Percentiles rank a stretch among this genome's conserved stretches.
These are phyloP conservation scores for Luehdorfia chinensis DNA, from an alignment of 1,140 invertebrate genomes.

Conservation along the genomic window DNA sequence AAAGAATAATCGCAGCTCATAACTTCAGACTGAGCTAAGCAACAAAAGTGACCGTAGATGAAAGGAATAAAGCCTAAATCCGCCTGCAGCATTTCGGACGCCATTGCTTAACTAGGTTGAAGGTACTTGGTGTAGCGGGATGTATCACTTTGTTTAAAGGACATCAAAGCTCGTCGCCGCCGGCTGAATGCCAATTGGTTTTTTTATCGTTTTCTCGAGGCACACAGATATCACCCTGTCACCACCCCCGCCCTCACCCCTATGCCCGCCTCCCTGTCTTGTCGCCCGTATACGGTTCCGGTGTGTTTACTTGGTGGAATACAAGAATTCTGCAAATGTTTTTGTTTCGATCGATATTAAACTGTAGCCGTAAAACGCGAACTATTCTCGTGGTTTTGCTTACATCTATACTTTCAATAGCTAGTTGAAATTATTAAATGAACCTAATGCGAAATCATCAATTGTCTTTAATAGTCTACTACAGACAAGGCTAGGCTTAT, in stretches of 20 bases:
- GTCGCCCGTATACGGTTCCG: not conserved
- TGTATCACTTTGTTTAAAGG: conserved; percentile 26
- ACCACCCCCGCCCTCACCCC: not conserved
- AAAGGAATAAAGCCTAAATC: not conserved
- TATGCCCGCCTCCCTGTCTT: not conserved
- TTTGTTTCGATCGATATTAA: not conserved
- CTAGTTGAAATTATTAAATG: no score
- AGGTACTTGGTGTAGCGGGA: conserved; percentile 16
- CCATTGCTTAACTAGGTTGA: conserved; percentile 13
- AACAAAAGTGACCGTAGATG: not conserved
- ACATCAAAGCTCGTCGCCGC: conserved; percentile 28
- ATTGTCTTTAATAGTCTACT: no score
- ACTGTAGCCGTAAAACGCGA: no score
- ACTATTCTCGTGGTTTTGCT: no score
- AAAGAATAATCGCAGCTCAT: conserved; percentile 5
- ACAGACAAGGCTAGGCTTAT: no score
- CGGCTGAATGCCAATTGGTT: conserved; percentile 30
- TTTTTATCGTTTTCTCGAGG: conserved; percentile 23
- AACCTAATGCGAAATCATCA: no score
- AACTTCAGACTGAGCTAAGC: no score
- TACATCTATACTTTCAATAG: no score
- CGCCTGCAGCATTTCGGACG: not conserved
- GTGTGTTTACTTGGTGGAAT: not conserved
- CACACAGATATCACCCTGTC: conserved; percentile 8
- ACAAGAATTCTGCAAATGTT: not conserved